Evolutionary conservation across 2,888 invertebrate species (phyloP).

Genomic region (Calephelis perditalis): DNA sequence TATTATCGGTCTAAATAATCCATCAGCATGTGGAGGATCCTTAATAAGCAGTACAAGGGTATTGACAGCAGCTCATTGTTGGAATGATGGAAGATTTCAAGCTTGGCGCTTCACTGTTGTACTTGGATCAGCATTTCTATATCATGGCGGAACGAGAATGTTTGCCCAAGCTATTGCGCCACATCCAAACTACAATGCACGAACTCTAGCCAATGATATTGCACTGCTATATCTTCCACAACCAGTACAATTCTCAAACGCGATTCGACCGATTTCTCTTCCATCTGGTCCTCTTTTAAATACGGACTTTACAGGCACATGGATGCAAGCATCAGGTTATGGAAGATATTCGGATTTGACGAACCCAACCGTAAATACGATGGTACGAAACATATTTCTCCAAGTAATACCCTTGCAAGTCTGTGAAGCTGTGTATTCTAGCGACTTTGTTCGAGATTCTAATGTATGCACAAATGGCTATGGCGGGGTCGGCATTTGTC

Average conservation of each 20-base stretch:
- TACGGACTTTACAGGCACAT: conserved; percentile 40
- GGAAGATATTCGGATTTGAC: conserved; percentile 52
- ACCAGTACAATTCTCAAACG: conserved; percentile 37
- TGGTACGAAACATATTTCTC: conserved; percentile 49
- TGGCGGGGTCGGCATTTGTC: conserved; percentile 58
- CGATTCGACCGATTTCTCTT: conserved; percentile 44
- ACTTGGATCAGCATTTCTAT: conserved; percentile 50
- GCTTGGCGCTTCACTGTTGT: conserved; percentile 54
- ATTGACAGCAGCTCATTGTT: conserved; percentile 62
- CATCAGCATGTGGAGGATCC: conserved; percentile 57
- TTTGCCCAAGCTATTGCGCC: conserved; percentile 38
- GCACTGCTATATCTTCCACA: conserved; percentile 50
- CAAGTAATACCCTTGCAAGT: conserved; percentile 43
- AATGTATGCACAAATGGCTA: conserved; percentile 56
- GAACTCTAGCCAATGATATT: conserved; percentile 55
- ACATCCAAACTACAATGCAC: conserved; percentile 45
- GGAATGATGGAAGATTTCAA: conserved; percentile 50
- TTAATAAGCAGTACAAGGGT: conserved; percentile 45
- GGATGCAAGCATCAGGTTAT: conserved; percentile 50
- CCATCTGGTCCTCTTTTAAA: conserved; percentile 39
- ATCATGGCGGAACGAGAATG: conserved; percentile 52
- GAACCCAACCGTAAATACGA: conserved; percentile 45
- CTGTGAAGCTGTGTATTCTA: conserved; percentile 41
- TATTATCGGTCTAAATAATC: conserved; percentile 39
- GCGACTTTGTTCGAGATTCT: conserved; percentile 42